Percentiles rank a stretch among this genome's conserved stretches.
These are phyloP conservation scores for Streptopelia turtur DNA, from an alignment of 2,797 vertebrate genomes.

Conservation along the genomic window DNA sequence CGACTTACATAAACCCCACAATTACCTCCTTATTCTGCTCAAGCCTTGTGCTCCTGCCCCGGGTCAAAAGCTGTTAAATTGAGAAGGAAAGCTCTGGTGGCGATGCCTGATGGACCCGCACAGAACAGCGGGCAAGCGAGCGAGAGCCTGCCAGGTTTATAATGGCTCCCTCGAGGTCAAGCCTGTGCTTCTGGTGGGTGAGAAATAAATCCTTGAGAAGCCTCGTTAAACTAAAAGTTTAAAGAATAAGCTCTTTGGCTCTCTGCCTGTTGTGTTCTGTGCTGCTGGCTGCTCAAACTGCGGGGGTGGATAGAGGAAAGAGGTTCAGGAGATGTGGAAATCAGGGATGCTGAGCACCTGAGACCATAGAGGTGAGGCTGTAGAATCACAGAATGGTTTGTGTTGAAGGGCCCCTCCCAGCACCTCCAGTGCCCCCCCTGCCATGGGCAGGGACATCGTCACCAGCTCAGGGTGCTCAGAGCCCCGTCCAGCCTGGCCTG, in stretches of 20 bases:
- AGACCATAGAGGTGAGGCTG: background rate
- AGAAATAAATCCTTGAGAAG: background rate
- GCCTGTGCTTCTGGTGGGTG: background rate
- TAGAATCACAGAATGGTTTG: no score
- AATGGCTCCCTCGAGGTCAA: background rate
- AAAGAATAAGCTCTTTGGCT: background rate
- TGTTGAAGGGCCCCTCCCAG: no score
- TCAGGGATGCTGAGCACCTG: background rate
- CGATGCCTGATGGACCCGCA: background rate
- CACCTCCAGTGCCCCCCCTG: no score
- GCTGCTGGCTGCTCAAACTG: background rate
- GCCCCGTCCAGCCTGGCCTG: no score
- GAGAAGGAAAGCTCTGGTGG: background rate
- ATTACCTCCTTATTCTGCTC: background rate
- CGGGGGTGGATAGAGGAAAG: background rate
- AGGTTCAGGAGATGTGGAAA: background rate
- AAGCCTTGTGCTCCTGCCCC: background rate
- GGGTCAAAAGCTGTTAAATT: background rate
- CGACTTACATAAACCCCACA: background rate
- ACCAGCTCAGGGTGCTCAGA: no score
- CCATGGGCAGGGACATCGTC: no score
- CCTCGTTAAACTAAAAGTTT: background rate
- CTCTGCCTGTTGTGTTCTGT: accelerated
- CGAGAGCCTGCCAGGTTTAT: background rate
- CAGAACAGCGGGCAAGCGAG: background rate